Base-by-base conservation (phyloP, 1,140 invertebrate genomes). In the Melanaphis sacchari region DNA sequence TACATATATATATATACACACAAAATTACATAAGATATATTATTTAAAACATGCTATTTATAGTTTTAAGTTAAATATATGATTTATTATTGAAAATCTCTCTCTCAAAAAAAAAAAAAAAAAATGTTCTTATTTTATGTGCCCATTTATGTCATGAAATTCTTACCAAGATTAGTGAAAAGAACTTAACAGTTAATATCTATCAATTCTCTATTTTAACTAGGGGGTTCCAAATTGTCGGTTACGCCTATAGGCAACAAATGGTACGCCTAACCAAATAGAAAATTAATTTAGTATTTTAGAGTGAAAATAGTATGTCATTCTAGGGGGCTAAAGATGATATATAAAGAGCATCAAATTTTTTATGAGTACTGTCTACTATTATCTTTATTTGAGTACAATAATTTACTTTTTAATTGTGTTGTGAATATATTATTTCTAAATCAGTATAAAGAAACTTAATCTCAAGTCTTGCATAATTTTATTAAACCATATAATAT, bases 71-170 rank as follows among this genome's bases (percentile, higher is more conserved):
- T 85, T 41, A 93, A 93, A 85, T 93, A 93, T 93, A 93, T 85
- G 81, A 54, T 7, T 93, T 84, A 54, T 92, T 93, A 84, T 91
- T 91, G 40, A 82, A 54, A 9, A 49, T 49, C 21, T 82, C n/a
- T 46, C 36, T 46, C 46, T 49, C 15, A 46, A 46, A 46, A 46
- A 46, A 46, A 46, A 46, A 46, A 46, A 18, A 66, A 81, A 91
- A 24, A 82, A 91, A 91, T 81, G 41, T 93, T 93, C 81, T 93
- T 93, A 93, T 93, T 93, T 93, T 93, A 81, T 92, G 91, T 93
- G 91, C 91, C 91, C 91, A 93, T 93, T 93, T 93, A 93, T 31
- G 91, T 85, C 81, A 52, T 38, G 3, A 26, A 84, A 41, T 2
- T 38, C 22, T 91, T 40, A 52, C 36, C 6, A 81, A 43, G 76